phyloP scores from a whole-genome alignment of 2,888 invertebrate genomes.

The Lithophane socia region DNA sequence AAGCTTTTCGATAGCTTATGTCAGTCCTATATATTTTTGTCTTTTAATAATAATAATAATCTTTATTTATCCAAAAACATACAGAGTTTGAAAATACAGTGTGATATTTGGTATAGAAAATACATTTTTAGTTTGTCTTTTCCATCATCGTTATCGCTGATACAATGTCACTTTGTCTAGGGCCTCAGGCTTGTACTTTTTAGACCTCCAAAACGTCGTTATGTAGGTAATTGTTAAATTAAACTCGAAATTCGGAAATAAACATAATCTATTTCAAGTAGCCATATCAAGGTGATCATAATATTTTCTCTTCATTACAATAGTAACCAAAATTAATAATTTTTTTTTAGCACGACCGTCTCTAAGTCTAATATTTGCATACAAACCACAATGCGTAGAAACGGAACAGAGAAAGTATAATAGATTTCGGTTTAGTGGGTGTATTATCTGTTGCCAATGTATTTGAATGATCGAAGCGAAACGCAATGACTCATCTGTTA shows the following conservation, averaged over 20 bases:
- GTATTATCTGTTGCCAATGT: constrained; percentile 25
- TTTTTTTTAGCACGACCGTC: constrained; percentile 12
- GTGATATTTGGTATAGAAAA: too few relatives aligned
- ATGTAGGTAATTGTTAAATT: background rate
- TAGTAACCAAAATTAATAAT: constrained; percentile 9
- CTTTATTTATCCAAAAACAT: too few relatives aligned
- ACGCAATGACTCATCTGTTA: constrained; percentile 36
- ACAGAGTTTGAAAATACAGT: too few relatives aligned
- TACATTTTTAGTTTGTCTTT: too few relatives aligned
- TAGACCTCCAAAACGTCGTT: background rate
- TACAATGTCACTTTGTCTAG: too few relatives aligned
- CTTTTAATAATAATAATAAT: too few relatives aligned
- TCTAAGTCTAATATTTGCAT: constrained; percentile 39
- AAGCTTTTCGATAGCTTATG: too few relatives aligned
- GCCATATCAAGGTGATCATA: too few relatives aligned
- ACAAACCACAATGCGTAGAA: constrained; percentile 27
- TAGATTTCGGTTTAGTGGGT: constrained; percentile 29
- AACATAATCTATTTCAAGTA: background rate
- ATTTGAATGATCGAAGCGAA: constrained; percentile 10
- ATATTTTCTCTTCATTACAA: constrained; percentile 14
- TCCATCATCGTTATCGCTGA: too few relatives aligned
- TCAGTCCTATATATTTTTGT: too few relatives aligned
- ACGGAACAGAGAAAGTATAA: constrained; percentile 43
- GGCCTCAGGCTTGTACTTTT: too few relatives aligned
- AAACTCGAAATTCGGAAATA: background rate